Percentiles rank a stretch among this genome's conserved stretches.
phyloP scores from a whole-genome alignment of 2,797 vertebrate genomes.

The Orestias chungarensis region DNA sequence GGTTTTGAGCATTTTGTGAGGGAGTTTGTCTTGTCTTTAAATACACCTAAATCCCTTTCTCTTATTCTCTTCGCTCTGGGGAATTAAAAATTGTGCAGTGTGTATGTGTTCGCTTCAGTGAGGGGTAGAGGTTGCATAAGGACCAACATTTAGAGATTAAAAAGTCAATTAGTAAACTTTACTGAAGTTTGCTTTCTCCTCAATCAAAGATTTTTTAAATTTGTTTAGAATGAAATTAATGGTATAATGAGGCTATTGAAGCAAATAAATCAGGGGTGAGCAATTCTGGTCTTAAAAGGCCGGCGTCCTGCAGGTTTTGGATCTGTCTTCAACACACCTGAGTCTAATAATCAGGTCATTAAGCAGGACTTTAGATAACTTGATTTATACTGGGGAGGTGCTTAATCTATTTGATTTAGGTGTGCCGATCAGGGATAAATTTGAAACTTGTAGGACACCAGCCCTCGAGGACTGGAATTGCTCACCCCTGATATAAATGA shows the following conservation, averaged over 20 bases:
- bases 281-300: no score
- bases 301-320: no score
- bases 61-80: conserved; percentile 25
- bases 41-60: conserved; percentile 47
- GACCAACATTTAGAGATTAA: background rate
- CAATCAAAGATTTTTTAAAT: conserved; percentile 67
- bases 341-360: no score
- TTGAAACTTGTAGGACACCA: no score
- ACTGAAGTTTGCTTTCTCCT: conserved; percentile 62
- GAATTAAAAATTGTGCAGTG: conserved; percentile 9
- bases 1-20: conserved; percentile 60
- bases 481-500: no score
- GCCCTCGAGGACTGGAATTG: no score
- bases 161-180: conserved; percentile 75
- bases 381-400: no score
- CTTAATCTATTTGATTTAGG: no score
- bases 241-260: background rate
- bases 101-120: background rate
- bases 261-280: no score
- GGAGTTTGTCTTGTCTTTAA: conserved; percentile 47
- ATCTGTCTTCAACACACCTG: no score
- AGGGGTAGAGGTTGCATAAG: background rate
- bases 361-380: no score
- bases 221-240: conserved; percentile 32
- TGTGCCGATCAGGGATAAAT: no score